phyloP scores from a whole-genome alignment of 2,797 vertebrate genomes.

The Crax fasciolata region DNA sequence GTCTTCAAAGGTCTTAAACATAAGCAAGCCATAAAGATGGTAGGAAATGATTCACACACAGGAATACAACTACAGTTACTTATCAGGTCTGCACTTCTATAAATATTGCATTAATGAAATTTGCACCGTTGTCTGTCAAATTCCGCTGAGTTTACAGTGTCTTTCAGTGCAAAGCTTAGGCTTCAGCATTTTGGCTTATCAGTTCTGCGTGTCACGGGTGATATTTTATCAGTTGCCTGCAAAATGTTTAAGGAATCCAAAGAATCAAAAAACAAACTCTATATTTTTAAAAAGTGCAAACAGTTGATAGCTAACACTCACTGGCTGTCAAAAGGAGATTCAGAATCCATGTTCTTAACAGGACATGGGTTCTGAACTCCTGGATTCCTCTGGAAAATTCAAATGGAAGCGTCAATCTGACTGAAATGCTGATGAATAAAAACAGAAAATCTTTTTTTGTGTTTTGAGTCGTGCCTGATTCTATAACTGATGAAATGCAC shows the following conservation, averaged over 20 bases:
- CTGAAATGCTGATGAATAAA: neutral
- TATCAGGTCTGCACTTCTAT: neutral
- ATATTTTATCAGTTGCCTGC: neutral
- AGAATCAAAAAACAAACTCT: fast-evolving
- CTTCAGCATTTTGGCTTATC: neutral
- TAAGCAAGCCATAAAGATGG: neutral
- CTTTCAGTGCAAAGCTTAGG: neutral
- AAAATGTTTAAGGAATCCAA: neutral
- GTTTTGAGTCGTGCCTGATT: neutral
- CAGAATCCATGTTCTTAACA: neutral
- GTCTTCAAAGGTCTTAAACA: neutral
- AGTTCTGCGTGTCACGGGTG: neutral
- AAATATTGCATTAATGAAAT: neutral
- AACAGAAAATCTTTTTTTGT: neutral
- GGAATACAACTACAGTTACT: neutral
- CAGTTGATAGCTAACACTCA: neutral
- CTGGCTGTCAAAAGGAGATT: neutral
- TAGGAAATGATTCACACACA: neutral
- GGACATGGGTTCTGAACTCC: neutral
- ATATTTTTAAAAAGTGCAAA: neutral
- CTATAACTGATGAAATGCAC: neutral
- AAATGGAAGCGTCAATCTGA: neutral
- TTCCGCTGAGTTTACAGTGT: neutral
- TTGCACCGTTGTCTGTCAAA: neutral
- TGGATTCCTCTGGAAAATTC: neutral